Base-by-base conservation (phyloP, 2,113 vertebrate genomes). In the Sinocyclocheilus rhinocerous region DNA sequence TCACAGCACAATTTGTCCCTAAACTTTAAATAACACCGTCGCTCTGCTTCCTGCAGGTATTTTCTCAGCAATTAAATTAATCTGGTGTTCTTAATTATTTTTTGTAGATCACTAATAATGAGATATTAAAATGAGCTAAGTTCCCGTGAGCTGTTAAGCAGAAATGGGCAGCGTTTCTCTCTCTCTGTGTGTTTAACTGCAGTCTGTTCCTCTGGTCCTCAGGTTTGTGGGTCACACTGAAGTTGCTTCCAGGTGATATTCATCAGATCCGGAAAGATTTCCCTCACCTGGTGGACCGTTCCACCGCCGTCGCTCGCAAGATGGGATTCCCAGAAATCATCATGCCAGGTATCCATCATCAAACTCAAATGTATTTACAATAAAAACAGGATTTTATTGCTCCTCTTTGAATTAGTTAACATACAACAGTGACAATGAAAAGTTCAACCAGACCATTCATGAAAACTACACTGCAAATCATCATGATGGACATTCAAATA, bases 271-370 rank as follows among this genome's bases (percentile, higher is more conserved):
- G 97, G 61, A 99, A 99, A 87, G 98, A 99, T 87, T 99, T 99
- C 89, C 98, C 98, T 84, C 98, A 99, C 84, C 93, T 99, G 52
- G 97, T 99, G 90, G 98, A 99, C 87, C 95, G 98, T 77, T 97
- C 97, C 4, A 99, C 98, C 2, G 98, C 98, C 0, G 97, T 99
- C 88, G 97, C 98, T 73, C 96, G 98, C 33, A 99, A 99, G 90
- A 99, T 98, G 90, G 98, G 98, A 0, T 99, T 99, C 84, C 98
- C 98, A 0, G 98, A 99, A 93, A 99, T 99, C 78, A 99, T 99
- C 91, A 99, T 99, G 98, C 98, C 98, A 80, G 98, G 98, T 99
- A 83, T 33, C 1, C 10, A 76, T 67, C 6, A 7, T 16, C 59
- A 33, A 16, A 26, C n/a, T 10, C 11, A 18, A 33, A 10, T 20